A percentile compares a stretch with the other conserved stretches of the same genome.
phyloP scores from a whole-genome alignment of 2,113 vertebrate species.

The Pterophyllum scalare region DNA sequence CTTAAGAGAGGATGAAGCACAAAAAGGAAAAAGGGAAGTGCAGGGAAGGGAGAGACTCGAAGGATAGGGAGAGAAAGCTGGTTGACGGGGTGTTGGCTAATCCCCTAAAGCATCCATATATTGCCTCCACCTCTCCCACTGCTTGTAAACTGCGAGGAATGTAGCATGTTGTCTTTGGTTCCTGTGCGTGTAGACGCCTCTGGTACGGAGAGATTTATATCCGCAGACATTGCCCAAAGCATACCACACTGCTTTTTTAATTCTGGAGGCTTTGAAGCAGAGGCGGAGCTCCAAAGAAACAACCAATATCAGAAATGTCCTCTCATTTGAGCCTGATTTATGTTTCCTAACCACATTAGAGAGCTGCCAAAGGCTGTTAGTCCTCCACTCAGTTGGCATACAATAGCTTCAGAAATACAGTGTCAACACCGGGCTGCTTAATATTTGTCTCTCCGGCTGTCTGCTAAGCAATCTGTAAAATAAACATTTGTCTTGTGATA shows the following conservation, averaged over 20 bases:
- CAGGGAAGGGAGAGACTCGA: constrained; percentile 48
- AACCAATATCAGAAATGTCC: constrained; percentile 73
- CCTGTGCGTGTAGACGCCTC: constrained; percentile 63
- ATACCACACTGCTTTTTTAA: constrained; percentile 57
- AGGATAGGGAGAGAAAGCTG: constrained; percentile 50
- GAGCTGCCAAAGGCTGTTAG: constrained; percentile 34
- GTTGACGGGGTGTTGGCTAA: constrained; percentile 66
- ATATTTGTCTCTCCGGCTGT: constrained; percentile 24
- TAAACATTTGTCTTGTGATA: background rate
- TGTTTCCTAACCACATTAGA: constrained; percentile 63
- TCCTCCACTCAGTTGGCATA: constrained; percentile 13
- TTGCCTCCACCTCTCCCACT: constrained; percentile 73
- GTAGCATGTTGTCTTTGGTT: constrained; percentile 78
- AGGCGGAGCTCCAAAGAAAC: constrained; percentile 65
- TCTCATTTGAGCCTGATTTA: constrained; percentile 73
- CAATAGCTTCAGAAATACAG: constrained; percentile 28
- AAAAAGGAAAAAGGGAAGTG: constrained; percentile 52
- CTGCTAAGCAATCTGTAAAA: constrained; percentile 32
- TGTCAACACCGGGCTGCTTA: constrained; percentile 1
- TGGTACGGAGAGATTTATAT: constrained; percentile 75
- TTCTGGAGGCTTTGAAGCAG: constrained; percentile 70
- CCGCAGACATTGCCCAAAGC: constrained; percentile 74
- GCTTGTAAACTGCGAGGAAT: constrained; percentile 78
- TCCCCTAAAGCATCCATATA: constrained; percentile 83
- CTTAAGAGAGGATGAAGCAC: constrained; percentile 67